A percentile compares a stretch with the other conserved stretches of the same genome.
Evolutionary conservation across 2,797 vertebrate species (phyloP).

Genomic region (Melanotaenia trifasciata): DNA sequence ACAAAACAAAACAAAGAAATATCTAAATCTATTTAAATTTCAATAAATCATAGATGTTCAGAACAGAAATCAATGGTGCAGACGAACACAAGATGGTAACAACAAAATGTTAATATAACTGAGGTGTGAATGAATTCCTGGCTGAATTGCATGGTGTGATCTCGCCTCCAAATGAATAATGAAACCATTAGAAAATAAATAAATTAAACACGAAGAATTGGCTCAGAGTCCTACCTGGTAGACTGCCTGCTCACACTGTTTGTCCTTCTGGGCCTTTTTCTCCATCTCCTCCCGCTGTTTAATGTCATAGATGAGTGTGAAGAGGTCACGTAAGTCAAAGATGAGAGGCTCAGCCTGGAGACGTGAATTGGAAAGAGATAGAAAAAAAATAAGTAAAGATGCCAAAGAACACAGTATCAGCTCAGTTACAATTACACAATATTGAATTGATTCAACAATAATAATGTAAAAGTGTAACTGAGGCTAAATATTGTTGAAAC

Average conservation of each 20-base stretch:
- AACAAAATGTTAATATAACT: conserved; percentile 25
- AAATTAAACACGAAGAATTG: neutral
- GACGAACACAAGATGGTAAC: conserved; percentile 18
- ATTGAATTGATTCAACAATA: too few species aligned
- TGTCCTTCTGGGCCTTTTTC: conserved; percentile 98
- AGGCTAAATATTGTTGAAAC: too few species aligned
- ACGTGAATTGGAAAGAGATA: neutral
- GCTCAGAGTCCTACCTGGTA: conserved; percentile 88
- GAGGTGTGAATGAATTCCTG: conserved; percentile 48
- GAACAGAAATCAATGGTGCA: conserved; percentile 22
- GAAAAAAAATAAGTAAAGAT: neutral
- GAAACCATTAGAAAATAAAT: conserved; percentile 51
- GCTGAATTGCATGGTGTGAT: conserved; percentile 43
- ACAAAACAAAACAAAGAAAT: too few species aligned
- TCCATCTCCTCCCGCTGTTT: conserved; percentile 97
- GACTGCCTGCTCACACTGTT: conserved; percentile 97
- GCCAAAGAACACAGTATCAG: too few species aligned
- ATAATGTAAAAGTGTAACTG: too few species aligned
- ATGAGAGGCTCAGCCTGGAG: conserved; percentile 95
- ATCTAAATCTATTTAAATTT: conserved; percentile 32
- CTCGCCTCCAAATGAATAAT: conserved; percentile 43
- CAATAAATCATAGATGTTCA: conserved; percentile 35
- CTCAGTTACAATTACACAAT: too few species aligned
- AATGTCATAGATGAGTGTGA: conserved; percentile 98
- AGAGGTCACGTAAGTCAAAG: conserved; percentile 96